Evolutionary conservation across 2,888 invertebrate genomes (phyloP), one percentile per base, ranked within the genome.

Genomic region (Ypsolopha scabrella): DNA sequence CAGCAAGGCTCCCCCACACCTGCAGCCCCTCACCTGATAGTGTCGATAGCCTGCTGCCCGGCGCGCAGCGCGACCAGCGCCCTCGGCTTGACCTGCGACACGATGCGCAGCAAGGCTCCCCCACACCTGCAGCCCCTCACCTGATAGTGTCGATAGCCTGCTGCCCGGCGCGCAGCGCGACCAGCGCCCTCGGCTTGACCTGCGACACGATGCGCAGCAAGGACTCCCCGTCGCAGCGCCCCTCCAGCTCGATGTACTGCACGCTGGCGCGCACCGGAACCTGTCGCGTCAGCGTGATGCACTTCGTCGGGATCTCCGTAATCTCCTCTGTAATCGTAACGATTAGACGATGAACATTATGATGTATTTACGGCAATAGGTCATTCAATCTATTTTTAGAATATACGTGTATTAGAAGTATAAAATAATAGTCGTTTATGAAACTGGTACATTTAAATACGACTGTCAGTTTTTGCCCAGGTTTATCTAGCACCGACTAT

Each of bases 201-300:
- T 92, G 93, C 33, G 93, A 89, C 6, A 98, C 82, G 48, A 98
- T 93, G 62, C 97, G 93, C 57, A 93, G 86, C 60, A 94, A 72
- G 0, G 94, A 94, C 72, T 94, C 94, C 0, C 95, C 94, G 70
- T 95, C 95, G 6, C 94, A 94, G 51, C 94, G 89, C 0, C 99
- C 99, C 71, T 99, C 99, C 71, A 99, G 95, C 80, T 99, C 99
- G 55, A 99, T 98, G 68, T 95, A 98, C 60, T 94, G 93, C 7
- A 99, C 91, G 65, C 92, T 92, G 2, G 97, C 97, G 62, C 93
- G 92, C 0, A 98, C 89, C 57, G 91, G 89, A 46, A 98, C 89
- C 0, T 91, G 90, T 6, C 94, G 91, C 6, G 90, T 89, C 34
- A 91, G 88, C 8, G 90, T 88, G 2, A 96, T 88, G 68, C 97